Percentiles rank a stretch among this genome's conserved stretches.
These are phyloP conservation scores for Zaprionus africanus DNA, from an alignment of 1,140 invertebrate species.

Conservation along the genomic window DNA sequence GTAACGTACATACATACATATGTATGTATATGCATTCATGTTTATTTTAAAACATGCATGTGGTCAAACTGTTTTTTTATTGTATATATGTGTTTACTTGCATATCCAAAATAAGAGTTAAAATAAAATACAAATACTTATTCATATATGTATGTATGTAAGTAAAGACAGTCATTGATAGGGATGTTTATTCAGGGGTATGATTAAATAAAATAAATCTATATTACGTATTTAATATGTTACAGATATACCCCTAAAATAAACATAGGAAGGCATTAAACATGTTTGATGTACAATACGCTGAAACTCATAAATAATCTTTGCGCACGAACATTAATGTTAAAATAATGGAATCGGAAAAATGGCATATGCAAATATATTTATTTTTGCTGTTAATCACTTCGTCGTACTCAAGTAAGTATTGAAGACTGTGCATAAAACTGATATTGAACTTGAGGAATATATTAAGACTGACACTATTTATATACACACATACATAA, in stretches of 20 bases:
- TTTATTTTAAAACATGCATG: neutral
- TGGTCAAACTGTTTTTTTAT: neutral
- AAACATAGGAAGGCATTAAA: neutral
- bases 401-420: constrained; percentile 67
- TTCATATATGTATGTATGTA: neutral
- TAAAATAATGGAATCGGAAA: constrained; percentile 71
- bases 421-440: no score
- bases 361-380: constrained; percentile 66
- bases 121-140: neutral
- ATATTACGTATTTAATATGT: neutral
- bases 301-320: constrained; percentile 30
- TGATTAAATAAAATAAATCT: neutral
- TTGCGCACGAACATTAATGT: constrained; percentile 34
- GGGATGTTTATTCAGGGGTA: neutral
- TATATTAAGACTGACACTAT: no score
- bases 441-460: no score
- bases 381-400: constrained; percentile 73
- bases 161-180: neutral
- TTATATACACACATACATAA: no score
- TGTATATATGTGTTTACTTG: neutral
- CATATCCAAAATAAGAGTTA: neutral
- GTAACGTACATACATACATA: neutral
- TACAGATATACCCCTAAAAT: constrained; percentile 19
- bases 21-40: neutral
- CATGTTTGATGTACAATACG: constrained; percentile 26